phyloP scores from a whole-genome alignment of 2,113 vertebrate species.

The Tetraodon nigroviridis region DNA sequence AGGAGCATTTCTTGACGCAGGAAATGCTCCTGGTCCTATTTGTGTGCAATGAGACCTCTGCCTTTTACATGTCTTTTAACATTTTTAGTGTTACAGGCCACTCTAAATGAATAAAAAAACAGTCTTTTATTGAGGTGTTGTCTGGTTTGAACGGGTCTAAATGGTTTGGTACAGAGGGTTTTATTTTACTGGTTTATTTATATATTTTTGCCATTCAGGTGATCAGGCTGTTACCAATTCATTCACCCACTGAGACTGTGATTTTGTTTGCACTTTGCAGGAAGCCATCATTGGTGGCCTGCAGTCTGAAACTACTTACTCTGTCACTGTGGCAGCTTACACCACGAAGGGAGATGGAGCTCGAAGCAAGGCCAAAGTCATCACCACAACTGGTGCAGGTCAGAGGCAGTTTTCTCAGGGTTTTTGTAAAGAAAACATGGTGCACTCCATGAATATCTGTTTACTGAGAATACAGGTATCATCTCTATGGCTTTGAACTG shows the following conservation, averaged over 20 bases:
- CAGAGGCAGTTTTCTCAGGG: slow-evolving; percentile 5
- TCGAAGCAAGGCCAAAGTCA: slow-evolving; percentile 91
- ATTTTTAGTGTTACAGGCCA: slow-evolving; percentile 2
- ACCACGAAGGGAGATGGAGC: slow-evolving; percentile 96
- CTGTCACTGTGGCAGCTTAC: slow-evolving; percentile 91
- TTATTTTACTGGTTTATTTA: background rate
- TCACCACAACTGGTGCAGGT: slow-evolving; percentile 94
- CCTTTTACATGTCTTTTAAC: slow-evolving; percentile 22
- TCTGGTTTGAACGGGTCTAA: slow-evolving; percentile 38
- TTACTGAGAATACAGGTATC: slow-evolving; percentile 9
- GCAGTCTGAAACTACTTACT: slow-evolving; percentile 93
- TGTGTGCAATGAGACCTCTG: slow-evolving; percentile 29
- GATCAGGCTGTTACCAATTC: slow-evolving; percentile 2
- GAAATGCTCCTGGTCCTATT: slow-evolving; percentile 53
- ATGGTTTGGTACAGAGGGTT: slow-evolving; percentile 37
- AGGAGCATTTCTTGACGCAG: slow-evolving; percentile 52
- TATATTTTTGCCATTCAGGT: slow-evolving; percentile 1
- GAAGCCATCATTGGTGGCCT: slow-evolving; percentile 88
- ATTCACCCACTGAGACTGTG: slow-evolving; percentile 21
- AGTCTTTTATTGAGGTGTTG: slow-evolving; percentile 22
- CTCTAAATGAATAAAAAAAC: slow-evolving; percentile 18
- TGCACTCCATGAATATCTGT: slow-evolving; percentile 1
- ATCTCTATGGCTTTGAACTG: slow-evolving; percentile 9
- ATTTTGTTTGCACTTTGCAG: slow-evolving; percentile 65
- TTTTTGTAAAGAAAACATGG: slow-evolving; percentile 11